Evolutionary conservation across 1,140 invertebrate species (phyloP).

Genomic region (Eumaeus atala): DNA sequence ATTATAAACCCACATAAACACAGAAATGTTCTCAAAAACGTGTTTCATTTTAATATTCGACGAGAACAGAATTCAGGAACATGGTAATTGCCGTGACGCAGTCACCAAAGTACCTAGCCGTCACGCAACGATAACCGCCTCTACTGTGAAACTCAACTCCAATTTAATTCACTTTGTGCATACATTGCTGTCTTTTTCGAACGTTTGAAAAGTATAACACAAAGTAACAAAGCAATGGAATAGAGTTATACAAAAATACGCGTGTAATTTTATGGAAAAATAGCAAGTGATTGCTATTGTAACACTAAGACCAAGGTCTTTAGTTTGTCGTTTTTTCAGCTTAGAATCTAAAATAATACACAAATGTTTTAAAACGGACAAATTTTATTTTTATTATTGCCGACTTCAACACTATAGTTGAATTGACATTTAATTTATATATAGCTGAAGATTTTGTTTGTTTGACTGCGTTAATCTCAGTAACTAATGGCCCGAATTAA

Average conservation of each 20-base stretch:
- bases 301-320: slow-evolving; percentile 3
- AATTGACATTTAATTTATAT: no score
- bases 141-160: slow-evolving; percentile 40
- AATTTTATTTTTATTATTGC: no score
- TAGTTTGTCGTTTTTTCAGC: slow-evolving; percentile 1
- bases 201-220: neutral
- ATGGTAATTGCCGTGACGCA: slow-evolving; percentile 53
- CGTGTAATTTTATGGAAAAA: slow-evolving; percentile 3
- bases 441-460: no score
- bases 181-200: slow-evolving; percentile 9
- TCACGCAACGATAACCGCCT: slow-evolving; percentile 45
- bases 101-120: slow-evolving; percentile 35
- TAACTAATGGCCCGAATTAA: no score
- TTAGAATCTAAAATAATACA: neutral
- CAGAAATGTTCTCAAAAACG: neutral
- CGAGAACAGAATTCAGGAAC: slow-evolving; percentile 42
- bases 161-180: slow-evolving; percentile 14
- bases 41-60: neutral
- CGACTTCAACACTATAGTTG: no score
- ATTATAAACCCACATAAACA: no score
- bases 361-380: no score
- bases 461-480: no score
- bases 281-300: slow-evolving; percentile 2
- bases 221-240: neutral
- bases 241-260: neutral